Conservation (phyloP, 2,888 invertebrate genomes). For the Petrophora chlorosata region DNA sequence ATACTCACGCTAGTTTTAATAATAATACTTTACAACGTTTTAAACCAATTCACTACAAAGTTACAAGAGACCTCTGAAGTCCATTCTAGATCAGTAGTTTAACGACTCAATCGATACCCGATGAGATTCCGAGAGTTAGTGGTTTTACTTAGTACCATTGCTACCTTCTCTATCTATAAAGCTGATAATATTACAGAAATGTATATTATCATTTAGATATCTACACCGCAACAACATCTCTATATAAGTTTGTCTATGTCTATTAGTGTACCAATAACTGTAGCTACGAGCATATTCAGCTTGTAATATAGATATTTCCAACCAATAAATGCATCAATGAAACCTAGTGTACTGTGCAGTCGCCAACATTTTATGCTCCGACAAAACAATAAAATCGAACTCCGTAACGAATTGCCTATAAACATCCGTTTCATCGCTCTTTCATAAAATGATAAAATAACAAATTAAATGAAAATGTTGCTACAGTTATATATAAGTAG, state of each 20-base stretch:
- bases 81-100: conserved; percentile 13
- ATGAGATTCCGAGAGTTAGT: conserved; percentile 9
- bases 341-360: conserved; percentile 33
- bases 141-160: conserved; percentile 10
- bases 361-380: conserved; percentile 43
- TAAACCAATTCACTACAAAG: conserved; percentile 1
- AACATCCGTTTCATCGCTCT: conserved; percentile 45
- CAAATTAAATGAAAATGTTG: conserved; percentile 35
- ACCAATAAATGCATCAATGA: conserved; percentile 32
- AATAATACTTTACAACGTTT: background rate
- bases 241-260: too few relatives aligned
- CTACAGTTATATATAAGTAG: conserved; percentile 10
- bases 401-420: conserved; percentile 47
- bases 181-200: conserved; percentile 10
- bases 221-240: too few relatives aligned
- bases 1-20: too few relatives aligned
- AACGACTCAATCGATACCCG: conserved; percentile 24
- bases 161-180: background rate
- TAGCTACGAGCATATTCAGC: too few relatives aligned
- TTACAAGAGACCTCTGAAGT: background rate
- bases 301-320: conserved; percentile 14
- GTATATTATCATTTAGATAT: too few relatives aligned
- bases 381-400: conserved; percentile 51
- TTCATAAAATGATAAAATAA: conserved; percentile 36
- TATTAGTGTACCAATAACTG: conserved; percentile 5